Evolutionary conservation across 92 coral and sea anemone genomes (phyloP).

Genomic region (Micromussa lordhowensis): DNA sequence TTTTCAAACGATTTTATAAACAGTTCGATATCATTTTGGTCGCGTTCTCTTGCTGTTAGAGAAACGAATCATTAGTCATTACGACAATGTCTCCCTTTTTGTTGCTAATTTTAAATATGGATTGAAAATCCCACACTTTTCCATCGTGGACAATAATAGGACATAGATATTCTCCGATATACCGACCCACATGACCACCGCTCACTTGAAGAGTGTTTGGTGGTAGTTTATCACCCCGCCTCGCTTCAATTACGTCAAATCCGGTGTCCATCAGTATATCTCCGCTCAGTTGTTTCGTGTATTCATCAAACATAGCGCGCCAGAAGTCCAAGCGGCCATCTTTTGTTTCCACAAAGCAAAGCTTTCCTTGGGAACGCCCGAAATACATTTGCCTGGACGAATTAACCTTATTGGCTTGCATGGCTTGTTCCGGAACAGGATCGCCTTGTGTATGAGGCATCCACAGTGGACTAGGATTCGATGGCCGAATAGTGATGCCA

Average conservation of each 20-base stretch:
- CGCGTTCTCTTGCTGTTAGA: not conserved
- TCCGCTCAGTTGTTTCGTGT: not conserved
- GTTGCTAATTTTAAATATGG: not conserved
- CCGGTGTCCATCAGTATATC: slow-evolving; percentile 26
- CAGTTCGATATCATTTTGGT: not conserved
- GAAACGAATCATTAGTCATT: not conserved
- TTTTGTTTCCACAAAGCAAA: slow-evolving; percentile 15
- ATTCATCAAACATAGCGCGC: slow-evolving; percentile 21
- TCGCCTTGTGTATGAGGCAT: not conserved
- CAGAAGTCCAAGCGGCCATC: slow-evolving; percentile 15
- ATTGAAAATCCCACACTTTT: slow-evolving; percentile 21
- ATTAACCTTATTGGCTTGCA: slow-evolving; percentile 14
- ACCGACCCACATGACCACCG: slow-evolving; percentile 15
- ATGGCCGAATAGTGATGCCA: slow-evolving; percentile 5
- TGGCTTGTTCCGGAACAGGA: slow-evolving; percentile 1
- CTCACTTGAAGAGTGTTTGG: slow-evolving; percentile 15
- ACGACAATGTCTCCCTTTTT: slow-evolving; percentile 4
- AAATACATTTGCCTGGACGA: slow-evolving; percentile 2
- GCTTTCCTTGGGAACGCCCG: slow-evolving; percentile 24
- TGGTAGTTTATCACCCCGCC: slow-evolving; percentile 26
- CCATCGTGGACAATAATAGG: slow-evolving; percentile 5
- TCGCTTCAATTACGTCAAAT: slow-evolving; percentile 13
- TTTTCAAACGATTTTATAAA: no score
- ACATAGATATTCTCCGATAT: slow-evolving; percentile 8
- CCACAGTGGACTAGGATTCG: slow-evolving; percentile 34